Percentiles rank a stretch among this genome's conserved stretches.
These are phyloP conservation scores for Drosophila persimilis DNA, from an alignment of 1,140 invertebrate species.

Conservation along the genomic window DNA sequence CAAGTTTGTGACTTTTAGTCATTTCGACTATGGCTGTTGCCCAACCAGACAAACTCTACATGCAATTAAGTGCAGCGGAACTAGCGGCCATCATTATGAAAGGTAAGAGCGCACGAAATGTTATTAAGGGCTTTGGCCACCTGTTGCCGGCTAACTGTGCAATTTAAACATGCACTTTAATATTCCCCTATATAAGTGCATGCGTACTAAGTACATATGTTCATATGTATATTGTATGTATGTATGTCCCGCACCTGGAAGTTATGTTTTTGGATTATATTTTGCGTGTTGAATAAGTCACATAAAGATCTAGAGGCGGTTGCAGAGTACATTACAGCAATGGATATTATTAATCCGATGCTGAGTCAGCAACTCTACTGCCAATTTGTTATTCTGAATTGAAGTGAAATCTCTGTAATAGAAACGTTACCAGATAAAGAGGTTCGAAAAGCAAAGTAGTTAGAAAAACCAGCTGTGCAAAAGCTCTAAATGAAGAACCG, in stretches of 20 bases:
- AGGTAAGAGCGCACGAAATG: constrained; percentile 59
- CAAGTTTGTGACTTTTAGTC: constrained; percentile 2
- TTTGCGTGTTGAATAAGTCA: background rate
- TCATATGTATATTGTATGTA: background rate
- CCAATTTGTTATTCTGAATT: background rate
- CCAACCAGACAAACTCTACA: constrained; percentile 64
- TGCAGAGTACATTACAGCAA: too few species aligned
- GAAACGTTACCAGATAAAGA: constrained; percentile 26
- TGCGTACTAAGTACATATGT: background rate
- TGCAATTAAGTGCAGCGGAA: constrained; percentile 77
- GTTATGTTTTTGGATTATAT: background rate
- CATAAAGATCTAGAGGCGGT: too few species aligned
- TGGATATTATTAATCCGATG: background rate
- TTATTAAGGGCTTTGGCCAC: constrained; percentile 9
- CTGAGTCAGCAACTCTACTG: background rate
- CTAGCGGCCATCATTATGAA: constrained; percentile 78
- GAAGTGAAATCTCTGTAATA: constrained; percentile 27
- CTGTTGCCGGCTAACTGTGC: constrained; percentile 37
- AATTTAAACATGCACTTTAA: too few species aligned
- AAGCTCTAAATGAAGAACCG: constrained; percentile 22
- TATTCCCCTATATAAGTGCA: too few species aligned
- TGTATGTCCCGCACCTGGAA: background rate
- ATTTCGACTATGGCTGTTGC: constrained; percentile 43
- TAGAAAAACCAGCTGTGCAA: constrained; percentile 25
- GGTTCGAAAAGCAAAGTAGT: constrained; percentile 3